These are phyloP conservation scores for Ammospiza maritima DNA, from an alignment of 2,797 vertebrate genomes.

Conservation along the genomic window DNA sequence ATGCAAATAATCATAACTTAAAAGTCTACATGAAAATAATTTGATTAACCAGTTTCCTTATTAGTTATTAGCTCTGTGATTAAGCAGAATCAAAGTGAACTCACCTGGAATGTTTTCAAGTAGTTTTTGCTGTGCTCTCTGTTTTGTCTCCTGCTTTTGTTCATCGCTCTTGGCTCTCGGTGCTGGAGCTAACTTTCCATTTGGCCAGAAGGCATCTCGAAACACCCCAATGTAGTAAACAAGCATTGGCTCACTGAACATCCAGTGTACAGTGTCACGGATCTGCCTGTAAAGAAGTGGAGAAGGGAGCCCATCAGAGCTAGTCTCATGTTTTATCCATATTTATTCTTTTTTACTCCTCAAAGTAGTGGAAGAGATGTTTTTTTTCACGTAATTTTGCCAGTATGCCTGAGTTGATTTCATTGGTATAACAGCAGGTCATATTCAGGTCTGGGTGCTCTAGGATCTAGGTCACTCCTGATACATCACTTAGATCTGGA, in stretches of 20 bases:
- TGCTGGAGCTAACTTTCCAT: slow-evolving; percentile 88
- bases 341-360: background rate
- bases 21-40: background rate
- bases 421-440: background rate
- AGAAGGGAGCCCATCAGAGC: background rate
- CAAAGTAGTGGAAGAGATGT: background rate
- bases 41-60: background rate
- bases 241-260: slow-evolving; percentile 96
- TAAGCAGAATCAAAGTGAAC: background rate
- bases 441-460: background rate
- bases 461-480: background rate
- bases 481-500: background rate
- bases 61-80: background rate
- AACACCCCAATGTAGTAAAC: slow-evolving; percentile 94
- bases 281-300: slow-evolving; percentile 85
- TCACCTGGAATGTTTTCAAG: slow-evolving; percentile 98
- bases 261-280: slow-evolving; percentile 97
- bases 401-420: background rate
- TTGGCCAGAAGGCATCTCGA: slow-evolving; percentile 95
- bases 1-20: background rate
- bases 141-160: slow-evolving; percentile 90
- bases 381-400: background rate
- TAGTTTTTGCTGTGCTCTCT: slow-evolving; percentile 94
- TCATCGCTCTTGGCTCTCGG: slow-evolving; percentile 79
- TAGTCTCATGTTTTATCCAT: background rate